Evolutionary conservation across 2,888 invertebrate species (phyloP).

Genomic region (Drosophila melanosoma): DNA sequence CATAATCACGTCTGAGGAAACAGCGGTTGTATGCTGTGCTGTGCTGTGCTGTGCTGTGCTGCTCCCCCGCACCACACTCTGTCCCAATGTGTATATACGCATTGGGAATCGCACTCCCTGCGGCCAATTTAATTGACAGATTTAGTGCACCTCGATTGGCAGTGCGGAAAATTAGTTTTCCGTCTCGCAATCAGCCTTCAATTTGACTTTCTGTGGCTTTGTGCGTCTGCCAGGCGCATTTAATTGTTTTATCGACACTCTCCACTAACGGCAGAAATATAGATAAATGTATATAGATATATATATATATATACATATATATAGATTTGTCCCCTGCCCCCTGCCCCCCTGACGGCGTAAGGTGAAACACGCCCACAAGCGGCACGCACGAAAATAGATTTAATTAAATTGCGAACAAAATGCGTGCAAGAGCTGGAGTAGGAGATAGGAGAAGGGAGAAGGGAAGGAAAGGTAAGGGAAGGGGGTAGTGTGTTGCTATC

Average conservation of each 20-base stretch:
- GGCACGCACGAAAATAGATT: slow-evolving; percentile 77
- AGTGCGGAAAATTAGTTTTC: slow-evolving; percentile 82
- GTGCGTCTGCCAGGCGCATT: slow-evolving; percentile 57
- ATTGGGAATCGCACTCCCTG: slow-evolving; percentile 72
- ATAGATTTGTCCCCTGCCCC: slow-evolving; percentile 5
- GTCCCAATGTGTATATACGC: slow-evolving; percentile 33
- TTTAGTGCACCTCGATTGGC: slow-evolving; percentile 84
- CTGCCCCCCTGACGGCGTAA: slow-evolving; percentile 31
- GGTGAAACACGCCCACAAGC: slow-evolving; percentile 68
- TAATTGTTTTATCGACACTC: slow-evolving; percentile 79
- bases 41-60: slow-evolving; percentile 6
- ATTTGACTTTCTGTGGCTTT: slow-evolving; percentile 62
- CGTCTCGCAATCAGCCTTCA: slow-evolving; percentile 63
- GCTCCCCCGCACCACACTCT: not conserved
- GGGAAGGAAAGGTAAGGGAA: not conserved
- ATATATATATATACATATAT: slow-evolving; percentile 4
- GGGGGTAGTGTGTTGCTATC: slow-evolving; percentile 15
- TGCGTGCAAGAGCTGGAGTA: slow-evolving; percentile 39
- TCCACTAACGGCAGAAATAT: slow-evolving; percentile 20
- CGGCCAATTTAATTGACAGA: slow-evolving; percentile 84
- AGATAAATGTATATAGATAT: not conserved
- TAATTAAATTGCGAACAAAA: slow-evolving; percentile 78
- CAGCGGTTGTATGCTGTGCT: slow-evolving; percentile 34
- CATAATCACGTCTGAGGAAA: slow-evolving; percentile 75
- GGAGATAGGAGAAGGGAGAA: not conserved